phyloP scores from a whole-genome alignment of 2,888 invertebrate genomes.

The Hofmannophila pseudospretella region DNA sequence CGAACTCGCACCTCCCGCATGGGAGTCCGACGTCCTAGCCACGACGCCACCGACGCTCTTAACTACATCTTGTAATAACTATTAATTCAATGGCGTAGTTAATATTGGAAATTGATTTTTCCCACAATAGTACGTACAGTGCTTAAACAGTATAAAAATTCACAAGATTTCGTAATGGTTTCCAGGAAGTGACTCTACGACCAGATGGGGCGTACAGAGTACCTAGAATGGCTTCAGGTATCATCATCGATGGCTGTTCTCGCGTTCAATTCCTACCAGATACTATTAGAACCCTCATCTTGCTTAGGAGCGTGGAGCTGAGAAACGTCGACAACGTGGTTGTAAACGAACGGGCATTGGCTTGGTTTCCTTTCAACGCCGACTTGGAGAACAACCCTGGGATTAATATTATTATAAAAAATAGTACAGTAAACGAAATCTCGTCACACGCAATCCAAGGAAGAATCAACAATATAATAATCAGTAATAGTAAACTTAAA shows the following conservation, averaged over 20 bases:
- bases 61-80: too few species aligned
- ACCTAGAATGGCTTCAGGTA: constrained; percentile 72
- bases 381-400: constrained; percentile 82
- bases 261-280: constrained; percentile 77
- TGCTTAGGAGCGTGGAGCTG: constrained; percentile 80
- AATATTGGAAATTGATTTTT: too few species aligned
- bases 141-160: too few species aligned
- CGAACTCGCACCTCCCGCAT: too few species aligned
- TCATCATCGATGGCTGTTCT: constrained; percentile 82
- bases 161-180: too few species aligned
- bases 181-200: constrained; percentile 79
- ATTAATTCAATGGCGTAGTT: too few species aligned
- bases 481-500: constrained; percentile 80
- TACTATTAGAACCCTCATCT: constrained; percentile 78
- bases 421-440: constrained; percentile 73
- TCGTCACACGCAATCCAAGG: constrained; percentile 83
- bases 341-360: constrained; percentile 79
- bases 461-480: constrained; percentile 81
- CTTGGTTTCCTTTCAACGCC: constrained; percentile 78
- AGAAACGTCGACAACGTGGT: constrained; percentile 79
- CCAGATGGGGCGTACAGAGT: constrained; percentile 75
- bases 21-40: too few species aligned
- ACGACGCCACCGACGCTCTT: too few species aligned
- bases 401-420: constrained; percentile 66
- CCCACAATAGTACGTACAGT: too few species aligned